Base-by-base conservation (phyloP, 2,113 vertebrate genomes). In the Trichomycterus rosablanca region DNA sequence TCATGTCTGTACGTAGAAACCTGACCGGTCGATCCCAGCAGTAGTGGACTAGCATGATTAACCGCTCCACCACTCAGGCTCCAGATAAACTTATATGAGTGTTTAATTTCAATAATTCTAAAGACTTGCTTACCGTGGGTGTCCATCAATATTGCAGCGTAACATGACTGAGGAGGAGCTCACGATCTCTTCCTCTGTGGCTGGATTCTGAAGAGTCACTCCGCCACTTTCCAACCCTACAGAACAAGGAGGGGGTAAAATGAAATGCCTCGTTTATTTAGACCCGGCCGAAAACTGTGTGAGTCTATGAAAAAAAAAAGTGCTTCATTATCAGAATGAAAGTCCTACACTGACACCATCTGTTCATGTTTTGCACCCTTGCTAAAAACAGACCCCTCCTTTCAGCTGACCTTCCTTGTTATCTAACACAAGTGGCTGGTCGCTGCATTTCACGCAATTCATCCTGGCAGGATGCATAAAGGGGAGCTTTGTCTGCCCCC, bases 161-260 rank as follows among this genome's bases (percentile, higher is more conserved):
- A 93, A 78, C 0, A 77, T 83, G 53, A 93, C 85, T 11, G 79
- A 73, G 20, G 82, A 82, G 60, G 87, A 87, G 28, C 87, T 88
- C 74, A 89, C 80, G 74, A 92, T 91, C 55, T 92, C 90, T 0
- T 79, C 75, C 69, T 79, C 2, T 2, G 61, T 85, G 57, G 74
- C 73, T 2, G 91, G 90, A 59, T 86, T 86, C 76, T 88, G 89
- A 78, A 93, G 81, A 26, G 78, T 74, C 65, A 93, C 89, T 0
- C 40, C 81, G 4, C 91, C 90, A 0, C 86, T 86, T 74, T 93
- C 91, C 7, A 93, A 87, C 91, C 91, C 91, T 93, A 35, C 55
- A 56, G 54, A 20, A 39, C 20, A 11, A 44, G 2, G 28, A 11
- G 32, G 40, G 40, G 43, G 32, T 48, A 8, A 48, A 34, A 49